Percentiles rank a stretch among this genome's conserved stretches.
phyloP scores from a whole-genome alignment of 1,140 invertebrate genomes.

The Ceratosolen fusciceps region DNA sequence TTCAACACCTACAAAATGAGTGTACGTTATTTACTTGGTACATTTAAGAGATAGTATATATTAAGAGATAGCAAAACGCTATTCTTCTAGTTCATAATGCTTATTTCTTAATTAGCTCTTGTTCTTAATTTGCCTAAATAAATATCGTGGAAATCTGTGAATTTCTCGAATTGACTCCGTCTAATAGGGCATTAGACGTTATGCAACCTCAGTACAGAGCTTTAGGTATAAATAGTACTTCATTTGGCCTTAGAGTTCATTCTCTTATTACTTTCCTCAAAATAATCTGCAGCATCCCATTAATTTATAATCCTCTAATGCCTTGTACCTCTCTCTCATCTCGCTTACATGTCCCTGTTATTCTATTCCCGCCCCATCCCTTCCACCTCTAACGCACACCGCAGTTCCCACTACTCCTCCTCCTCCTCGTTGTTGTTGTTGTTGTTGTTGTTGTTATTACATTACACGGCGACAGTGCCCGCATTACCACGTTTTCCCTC shows the following conservation, averaged over 20 bases:
- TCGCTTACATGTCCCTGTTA: not conserved
- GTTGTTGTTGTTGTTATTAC: too few species aligned
- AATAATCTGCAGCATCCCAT: not conserved
- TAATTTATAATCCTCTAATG: slow-evolving; percentile 18
- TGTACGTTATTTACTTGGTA: too few species aligned
- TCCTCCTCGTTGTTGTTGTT: too few species aligned
- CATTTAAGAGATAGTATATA: too few species aligned
- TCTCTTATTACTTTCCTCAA: not conserved
- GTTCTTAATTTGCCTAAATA: too few species aligned
- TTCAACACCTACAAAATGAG: too few species aligned
- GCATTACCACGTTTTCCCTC: not conserved
- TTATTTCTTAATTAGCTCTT: too few species aligned
- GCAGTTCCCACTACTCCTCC: not conserved
- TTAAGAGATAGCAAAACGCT: too few species aligned
- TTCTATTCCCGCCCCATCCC: not conserved
- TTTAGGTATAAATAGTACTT: not conserved
- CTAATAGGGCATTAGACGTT: too few species aligned
- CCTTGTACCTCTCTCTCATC: not conserved
- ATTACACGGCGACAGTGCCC: not conserved
- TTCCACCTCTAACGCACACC: not conserved
- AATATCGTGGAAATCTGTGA: too few species aligned
- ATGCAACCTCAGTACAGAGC: not conserved
- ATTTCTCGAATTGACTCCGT: too few species aligned
- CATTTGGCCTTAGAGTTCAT: not conserved
- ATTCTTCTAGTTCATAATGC: too few species aligned